Evolutionary conservation across 2,797 vertebrate genomes (phyloP), one percentile per base, ranked within the genome.

Genomic region (Crenuchus spilurus): DNA sequence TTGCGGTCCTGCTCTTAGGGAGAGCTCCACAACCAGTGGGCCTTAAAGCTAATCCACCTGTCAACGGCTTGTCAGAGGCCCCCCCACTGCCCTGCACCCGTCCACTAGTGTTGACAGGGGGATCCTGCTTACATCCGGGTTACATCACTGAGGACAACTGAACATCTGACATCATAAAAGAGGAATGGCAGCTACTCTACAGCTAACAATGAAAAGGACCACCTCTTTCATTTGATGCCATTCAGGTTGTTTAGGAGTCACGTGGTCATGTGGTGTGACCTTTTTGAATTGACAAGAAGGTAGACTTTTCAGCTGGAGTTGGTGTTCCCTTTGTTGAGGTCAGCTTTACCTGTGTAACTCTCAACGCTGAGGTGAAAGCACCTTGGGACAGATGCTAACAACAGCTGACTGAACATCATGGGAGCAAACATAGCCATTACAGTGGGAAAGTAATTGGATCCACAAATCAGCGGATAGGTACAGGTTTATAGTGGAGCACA

Each of bases 401-500:
- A 74, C 79, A 85, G 74, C 80, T 83, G 88, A 86, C 85, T 88
- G 85, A 90, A 84, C 82, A 89, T 90, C 88, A 88, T 84, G 80
- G 76, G 83, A 75, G 80, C 87, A 85, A 90, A 91, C 89, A 87
- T 84, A 87, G 85, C 91, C 89, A 92, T 92, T 91, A 92, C 87
- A 87, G 85, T 85, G 67, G 72, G 74, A 74, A 85, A 83, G 84
- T 94, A 92, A 94, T 93, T 92, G 88, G 88, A 92, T 92, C 91
- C 89, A 92, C 89, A 93, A 92, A 92, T 92, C 91, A 89, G 86
- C 79, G 82, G 85, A 87, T 82, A 78, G 81, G 80, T 89, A 78
- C 83, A 81, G 85, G 84, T 93, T 92, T 90, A 90, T 86, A 60
- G 86, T 81, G 82, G 78, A 76, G 77, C 70, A 80, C 86, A 71